Evolutionary conservation across 2,797 vertebrate genomes (phyloP).

Genomic region (Enteromius treurensis): DNA sequence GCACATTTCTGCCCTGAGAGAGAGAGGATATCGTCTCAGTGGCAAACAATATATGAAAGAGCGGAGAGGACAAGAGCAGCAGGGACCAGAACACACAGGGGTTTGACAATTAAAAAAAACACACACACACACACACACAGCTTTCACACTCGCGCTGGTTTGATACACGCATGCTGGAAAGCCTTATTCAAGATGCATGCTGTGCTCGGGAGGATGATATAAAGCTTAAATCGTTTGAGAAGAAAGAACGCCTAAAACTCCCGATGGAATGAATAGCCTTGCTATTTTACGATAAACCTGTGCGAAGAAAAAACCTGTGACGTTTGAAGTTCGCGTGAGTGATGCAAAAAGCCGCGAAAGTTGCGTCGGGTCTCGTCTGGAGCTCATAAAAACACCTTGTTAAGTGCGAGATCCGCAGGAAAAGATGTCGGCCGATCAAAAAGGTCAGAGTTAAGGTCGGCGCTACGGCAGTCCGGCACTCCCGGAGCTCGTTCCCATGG

Average conservation of each 20-base stretch:
- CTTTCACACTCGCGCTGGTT: background rate
- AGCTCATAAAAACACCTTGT: constrained; percentile 42
- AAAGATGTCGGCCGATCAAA: constrained; percentile 31
- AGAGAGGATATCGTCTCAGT: constrained; percentile 70
- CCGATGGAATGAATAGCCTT: background rate
- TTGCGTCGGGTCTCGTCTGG: background rate
- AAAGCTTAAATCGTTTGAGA: constrained; percentile 1
- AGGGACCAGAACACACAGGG: constrained; percentile 25
- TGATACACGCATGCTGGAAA: constrained; percentile 16
- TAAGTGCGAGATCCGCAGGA: constrained; percentile 10
- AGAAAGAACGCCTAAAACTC: background rate
- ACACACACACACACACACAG: background rate
- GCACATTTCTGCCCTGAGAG: constrained; percentile 61
- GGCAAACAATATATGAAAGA: constrained; percentile 52
- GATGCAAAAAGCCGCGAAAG: constrained; percentile 10
- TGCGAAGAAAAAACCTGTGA: background rate
- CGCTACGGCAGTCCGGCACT: constrained; percentile 18
- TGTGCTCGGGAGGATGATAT: constrained; percentile 8
- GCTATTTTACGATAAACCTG: background rate
- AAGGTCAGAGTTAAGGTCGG: constrained; percentile 50
- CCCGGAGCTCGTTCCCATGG: constrained; percentile 59
- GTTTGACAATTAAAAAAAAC: constrained; percentile 46
- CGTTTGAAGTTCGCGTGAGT: background rate
- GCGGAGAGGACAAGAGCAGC: constrained; percentile 29
- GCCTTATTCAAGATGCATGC: constrained; percentile 23